Evolutionary conservation across 2,888 invertebrate genomes (phyloP).

Genomic region (Oscheius onirici): DNA sequence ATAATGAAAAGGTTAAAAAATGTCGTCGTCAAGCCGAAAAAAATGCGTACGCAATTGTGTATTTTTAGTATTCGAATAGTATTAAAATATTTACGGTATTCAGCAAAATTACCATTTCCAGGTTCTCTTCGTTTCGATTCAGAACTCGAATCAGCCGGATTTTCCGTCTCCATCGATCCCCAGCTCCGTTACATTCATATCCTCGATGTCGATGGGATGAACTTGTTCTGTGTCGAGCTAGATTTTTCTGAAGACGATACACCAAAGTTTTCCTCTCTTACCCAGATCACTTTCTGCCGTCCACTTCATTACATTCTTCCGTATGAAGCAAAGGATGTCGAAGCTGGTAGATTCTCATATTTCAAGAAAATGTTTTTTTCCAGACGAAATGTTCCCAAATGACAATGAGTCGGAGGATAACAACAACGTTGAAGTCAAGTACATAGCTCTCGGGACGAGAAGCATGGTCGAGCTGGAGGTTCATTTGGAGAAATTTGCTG

Average conservation of each 20-base stretch:
- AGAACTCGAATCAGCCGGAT: constrained; percentile 14
- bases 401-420: constrained; percentile 14
- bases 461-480: constrained; percentile 14
- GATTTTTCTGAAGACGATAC: constrained; percentile 31
- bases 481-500: constrained; percentile 5
- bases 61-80: too few species aligned
- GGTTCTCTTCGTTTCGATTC: constrained; percentile 21
- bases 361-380: background rate
- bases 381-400: constrained; percentile 27
- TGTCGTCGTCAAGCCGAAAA: too few species aligned
- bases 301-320: constrained; percentile 40
- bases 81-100: too few species aligned
- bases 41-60: too few species aligned
- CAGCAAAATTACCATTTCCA: background rate
- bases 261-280: constrained; percentile 46
- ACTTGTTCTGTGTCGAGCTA: constrained; percentile 81
- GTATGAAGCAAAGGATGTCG: constrained; percentile 18
- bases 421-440: constrained; percentile 5
- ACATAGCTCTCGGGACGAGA: constrained; percentile 25
- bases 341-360: too few species aligned
- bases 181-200: constrained; percentile 75
- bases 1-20: too few species aligned
- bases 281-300: constrained; percentile 50
- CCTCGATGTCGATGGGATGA: constrained; percentile 85
- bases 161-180: constrained; percentile 32